phyloP scores from a whole-genome alignment of 2,113 vertebrate species.

The Antechinus stuartii region DNA sequence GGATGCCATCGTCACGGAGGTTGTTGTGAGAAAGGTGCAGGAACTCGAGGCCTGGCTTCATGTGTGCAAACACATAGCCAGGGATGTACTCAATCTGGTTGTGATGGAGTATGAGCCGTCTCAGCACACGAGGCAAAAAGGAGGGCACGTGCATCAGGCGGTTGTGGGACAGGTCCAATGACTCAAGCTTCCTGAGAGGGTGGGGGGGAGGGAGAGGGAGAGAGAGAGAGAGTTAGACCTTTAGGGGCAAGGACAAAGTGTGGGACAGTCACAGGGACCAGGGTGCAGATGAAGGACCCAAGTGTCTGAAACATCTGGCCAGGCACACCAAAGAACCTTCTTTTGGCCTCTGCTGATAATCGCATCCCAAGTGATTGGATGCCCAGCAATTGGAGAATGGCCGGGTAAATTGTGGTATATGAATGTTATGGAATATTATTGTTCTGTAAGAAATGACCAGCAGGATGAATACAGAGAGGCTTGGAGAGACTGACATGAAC shows the following conservation, averaged over 20 bases:
- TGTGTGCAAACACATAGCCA: slow-evolving; percentile 81
- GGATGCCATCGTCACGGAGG: slow-evolving; percentile 75
- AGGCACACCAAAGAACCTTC: not conserved
- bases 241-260: not conserved
- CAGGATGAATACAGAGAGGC: no score
- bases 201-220: no score
- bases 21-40: slow-evolving; percentile 86
- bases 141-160: slow-evolving; percentile 81
- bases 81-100: slow-evolving; percentile 85
- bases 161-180: slow-evolving; percentile 86
- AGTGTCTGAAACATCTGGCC: not conserved
- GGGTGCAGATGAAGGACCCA: not conserved
- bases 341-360: not conserved
- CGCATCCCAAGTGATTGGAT: not conserved
- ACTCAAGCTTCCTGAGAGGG: slow-evolving; percentile 84
- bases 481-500: no score
- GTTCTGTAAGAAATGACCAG: no score
- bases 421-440: no score
- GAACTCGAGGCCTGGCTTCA: slow-evolving; percentile 84
- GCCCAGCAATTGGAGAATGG: no score
- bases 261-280: not conserved
- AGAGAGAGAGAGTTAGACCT: not conserved
- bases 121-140: slow-evolving; percentile 83
- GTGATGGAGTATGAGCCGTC: slow-evolving; percentile 84
- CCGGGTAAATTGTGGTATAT: no score